These are phyloP conservation scores for Fregata magnificens DNA, from an alignment of 2,113 vertebrate species.

Conservation along the genomic window DNA sequence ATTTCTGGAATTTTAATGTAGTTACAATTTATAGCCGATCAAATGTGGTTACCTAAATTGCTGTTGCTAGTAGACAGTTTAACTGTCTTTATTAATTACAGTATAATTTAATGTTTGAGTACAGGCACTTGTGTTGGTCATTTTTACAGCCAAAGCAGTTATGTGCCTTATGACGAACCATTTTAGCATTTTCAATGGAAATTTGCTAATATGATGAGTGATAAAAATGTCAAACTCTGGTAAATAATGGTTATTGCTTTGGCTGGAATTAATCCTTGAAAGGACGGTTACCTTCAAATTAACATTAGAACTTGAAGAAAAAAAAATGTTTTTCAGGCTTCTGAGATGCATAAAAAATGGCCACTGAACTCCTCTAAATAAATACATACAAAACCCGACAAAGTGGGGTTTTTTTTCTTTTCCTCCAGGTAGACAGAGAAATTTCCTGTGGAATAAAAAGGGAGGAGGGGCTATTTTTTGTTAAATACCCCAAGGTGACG, in stretches of 20 bases:
- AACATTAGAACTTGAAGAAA: constrained; percentile 73
- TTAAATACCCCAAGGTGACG: not conserved
- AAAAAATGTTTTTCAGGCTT: constrained; percentile 57
- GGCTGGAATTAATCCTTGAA: constrained; percentile 81
- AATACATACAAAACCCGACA: not conserved
- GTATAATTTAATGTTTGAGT: constrained; percentile 93
- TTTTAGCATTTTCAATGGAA: constrained; percentile 82
- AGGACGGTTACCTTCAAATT: constrained; percentile 84
- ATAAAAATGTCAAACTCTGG: constrained; percentile 81
- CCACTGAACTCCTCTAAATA: constrained; percentile 6
- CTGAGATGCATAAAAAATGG: constrained; percentile 27
- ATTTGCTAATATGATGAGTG: constrained; percentile 83
- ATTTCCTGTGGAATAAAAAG: not conserved
- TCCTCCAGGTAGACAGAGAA: not conserved
- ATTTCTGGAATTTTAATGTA: constrained; percentile 98
- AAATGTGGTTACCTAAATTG: constrained; percentile 99
- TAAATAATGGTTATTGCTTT: constrained; percentile 86
- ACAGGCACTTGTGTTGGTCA: constrained; percentile 82
- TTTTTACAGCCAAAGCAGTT: constrained; percentile 82
- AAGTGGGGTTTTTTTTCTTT: not conserved
- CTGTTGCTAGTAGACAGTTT: constrained; percentile 97
- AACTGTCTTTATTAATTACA: constrained; percentile 99
- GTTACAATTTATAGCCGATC: constrained; percentile 97
- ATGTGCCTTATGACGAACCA: constrained; percentile 86
- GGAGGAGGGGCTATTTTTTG: not conserved